Conservation (phyloP, 2,888 invertebrate species). For the Pachymerium ferrugineum region DNA sequence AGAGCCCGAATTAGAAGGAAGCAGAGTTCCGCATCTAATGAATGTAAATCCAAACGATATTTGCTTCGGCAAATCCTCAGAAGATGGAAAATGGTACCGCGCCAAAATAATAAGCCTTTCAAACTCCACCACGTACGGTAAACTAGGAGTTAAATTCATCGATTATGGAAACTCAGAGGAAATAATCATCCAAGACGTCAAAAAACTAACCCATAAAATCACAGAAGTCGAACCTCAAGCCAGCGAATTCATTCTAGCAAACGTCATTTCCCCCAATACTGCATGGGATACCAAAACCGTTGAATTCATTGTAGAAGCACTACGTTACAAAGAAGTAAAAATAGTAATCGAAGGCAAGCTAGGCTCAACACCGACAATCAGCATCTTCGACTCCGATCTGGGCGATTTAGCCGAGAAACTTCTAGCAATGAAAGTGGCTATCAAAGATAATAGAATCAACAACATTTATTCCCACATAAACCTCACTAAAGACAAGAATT, state of each 20-base stretch:
- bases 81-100: slow-evolving; percentile 28
- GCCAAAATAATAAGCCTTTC: background rate
- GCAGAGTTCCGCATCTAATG: background rate
- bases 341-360: background rate
- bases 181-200: background rate
- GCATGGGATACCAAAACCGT: background rate
- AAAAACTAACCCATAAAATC: background rate
- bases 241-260: background rate
- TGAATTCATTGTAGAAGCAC: background rate
- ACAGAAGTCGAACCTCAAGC: background rate
- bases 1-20: slow-evolving; percentile 5
- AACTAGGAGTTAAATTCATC: slow-evolving; percentile 1
- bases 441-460: background rate
- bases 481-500: background rate
- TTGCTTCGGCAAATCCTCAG: slow-evolving; percentile 10
- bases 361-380: background rate
- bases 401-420: background rate
- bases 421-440: background rate
- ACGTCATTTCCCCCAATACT: background rate
- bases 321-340: background rate
- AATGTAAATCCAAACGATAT: background rate
- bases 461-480: background rate
- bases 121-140: background rate
- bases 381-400: background rate
- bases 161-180: slow-evolving; percentile 23